Evolutionary conservation across 2,888 invertebrate species (phyloP).

Genomic region (Nomada ferruginata): DNA sequence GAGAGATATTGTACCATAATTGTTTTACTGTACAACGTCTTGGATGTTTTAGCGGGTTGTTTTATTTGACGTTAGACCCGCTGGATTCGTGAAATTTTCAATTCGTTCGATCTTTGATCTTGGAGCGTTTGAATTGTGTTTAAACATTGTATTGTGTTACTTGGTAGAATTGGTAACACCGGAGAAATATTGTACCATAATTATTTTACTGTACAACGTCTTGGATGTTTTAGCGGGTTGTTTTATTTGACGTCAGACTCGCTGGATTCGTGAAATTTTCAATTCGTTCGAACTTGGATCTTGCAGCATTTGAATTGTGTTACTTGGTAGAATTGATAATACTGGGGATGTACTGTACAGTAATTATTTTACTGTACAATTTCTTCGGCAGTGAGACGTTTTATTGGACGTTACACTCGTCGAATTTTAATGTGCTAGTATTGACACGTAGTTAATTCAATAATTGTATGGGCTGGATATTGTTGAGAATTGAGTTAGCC

Average conservation of each 20-base stretch:
- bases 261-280: neutral
- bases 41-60: neutral
- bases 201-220: neutral
- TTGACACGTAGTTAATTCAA: neutral
- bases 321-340: neutral
- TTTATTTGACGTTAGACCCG: neutral
- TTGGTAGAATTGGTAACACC: neutral
- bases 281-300: no score
- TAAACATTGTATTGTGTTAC: neutral
- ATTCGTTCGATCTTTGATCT: no score
- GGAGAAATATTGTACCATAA: neutral
- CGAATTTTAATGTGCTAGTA: neutral
- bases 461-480: constrained; percentile 19
- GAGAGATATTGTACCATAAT: neutral
- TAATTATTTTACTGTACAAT: neutral
- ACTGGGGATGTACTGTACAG: neutral
- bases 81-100: neutral
- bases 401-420: neutral
- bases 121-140: neutral
- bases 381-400: neutral
- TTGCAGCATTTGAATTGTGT: neutral
- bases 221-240: neutral
- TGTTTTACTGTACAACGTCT: neutral
- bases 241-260: neutral
- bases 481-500: constrained; percentile 18